Evolutionary conservation across 2,888 invertebrate genomes (phyloP).

Genomic region (Microctonus brassicae): DNA sequence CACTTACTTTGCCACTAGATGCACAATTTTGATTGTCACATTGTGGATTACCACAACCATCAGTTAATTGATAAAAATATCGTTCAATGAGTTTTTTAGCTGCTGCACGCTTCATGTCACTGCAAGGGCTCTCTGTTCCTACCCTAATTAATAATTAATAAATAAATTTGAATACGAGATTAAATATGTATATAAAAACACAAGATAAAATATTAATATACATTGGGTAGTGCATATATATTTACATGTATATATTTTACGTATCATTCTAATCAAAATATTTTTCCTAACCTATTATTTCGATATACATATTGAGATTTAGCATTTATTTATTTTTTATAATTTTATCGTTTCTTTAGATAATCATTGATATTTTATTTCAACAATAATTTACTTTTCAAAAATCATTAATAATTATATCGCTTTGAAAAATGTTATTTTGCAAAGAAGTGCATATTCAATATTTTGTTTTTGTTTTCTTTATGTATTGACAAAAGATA

Average conservation of each 20-base stretch:
- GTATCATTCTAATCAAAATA: background rate
- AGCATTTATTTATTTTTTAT: too few relatives aligned
- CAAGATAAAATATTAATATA: too few relatives aligned
- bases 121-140: conserved; percentile 67
- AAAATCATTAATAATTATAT: too few relatives aligned
- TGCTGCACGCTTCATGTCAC: conserved; percentile 72
- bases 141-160: conserved; percentile 55
- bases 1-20: conserved; percentile 84
- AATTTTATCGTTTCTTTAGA: too few relatives aligned
- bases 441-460: too few relatives aligned
- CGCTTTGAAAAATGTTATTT: too few relatives aligned
- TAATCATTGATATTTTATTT: too few relatives aligned
- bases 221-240: too few relatives aligned
- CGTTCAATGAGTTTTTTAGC: conserved; percentile 90
- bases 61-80: conserved; percentile 92
- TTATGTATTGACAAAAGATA: background rate
- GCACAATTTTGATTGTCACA: conserved; percentile 91
- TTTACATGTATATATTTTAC: background rate
- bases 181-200: background rate
- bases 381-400: too few relatives aligned
- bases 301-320: too few relatives aligned
- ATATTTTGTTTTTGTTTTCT: too few relatives aligned
- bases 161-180: too few relatives aligned
- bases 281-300: background rate
- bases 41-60: conserved; percentile 91